Base-by-base conservation (phyloP, 2,797 vertebrate species). In the Steatocranus sp. region DNA sequence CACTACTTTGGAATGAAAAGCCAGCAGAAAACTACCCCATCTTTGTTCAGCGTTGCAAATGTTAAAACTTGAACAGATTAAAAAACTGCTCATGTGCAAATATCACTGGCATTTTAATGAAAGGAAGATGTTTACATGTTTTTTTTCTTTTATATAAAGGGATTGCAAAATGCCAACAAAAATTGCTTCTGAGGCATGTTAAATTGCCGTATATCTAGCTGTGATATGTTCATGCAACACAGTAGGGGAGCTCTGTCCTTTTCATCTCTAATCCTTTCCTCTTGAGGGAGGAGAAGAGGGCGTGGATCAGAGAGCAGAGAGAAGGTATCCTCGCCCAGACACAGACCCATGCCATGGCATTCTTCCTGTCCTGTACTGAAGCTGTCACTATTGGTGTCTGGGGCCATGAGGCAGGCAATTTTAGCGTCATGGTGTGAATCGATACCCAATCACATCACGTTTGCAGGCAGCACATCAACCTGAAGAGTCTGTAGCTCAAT, bases 391-490 rank as follows among this genome's bases (percentile, higher is more conserved):
- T 84, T 87, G 95, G 93, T 93, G 92, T 96, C 94, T 94, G 94
- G 93, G 90, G 95, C 97, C 96, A 94, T 87, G 92, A 97, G 97
- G 96, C 96, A 96, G 94, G 96, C 96, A 96, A 96, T 96, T 96
- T 97, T 95, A 96, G 94, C 91, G 90, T 90, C 76, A 93, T 75
- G 92, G 93, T 93, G 94, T 93, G 95, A 96, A 97, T 97, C 97
- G 93, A 97, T 96, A 96, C 94, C 93, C 96, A 96, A 96, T 97
- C 97, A 95, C 93, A 91, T 96, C 94, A 95, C 94, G 94, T 95
- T 96, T 92, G 76, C 88, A 87, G 92, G 93, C 94, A 90, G 95
- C 90, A 89, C 82, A 93, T 90, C 88, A 93, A 94, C 95, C 94
- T 96, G 94, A 94, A 96, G 95, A 93, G 92, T 94, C 92, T 87